Base-by-base conservation (phyloP, 2,113 vertebrate genomes). In the Mobula hypostoma region DNA sequence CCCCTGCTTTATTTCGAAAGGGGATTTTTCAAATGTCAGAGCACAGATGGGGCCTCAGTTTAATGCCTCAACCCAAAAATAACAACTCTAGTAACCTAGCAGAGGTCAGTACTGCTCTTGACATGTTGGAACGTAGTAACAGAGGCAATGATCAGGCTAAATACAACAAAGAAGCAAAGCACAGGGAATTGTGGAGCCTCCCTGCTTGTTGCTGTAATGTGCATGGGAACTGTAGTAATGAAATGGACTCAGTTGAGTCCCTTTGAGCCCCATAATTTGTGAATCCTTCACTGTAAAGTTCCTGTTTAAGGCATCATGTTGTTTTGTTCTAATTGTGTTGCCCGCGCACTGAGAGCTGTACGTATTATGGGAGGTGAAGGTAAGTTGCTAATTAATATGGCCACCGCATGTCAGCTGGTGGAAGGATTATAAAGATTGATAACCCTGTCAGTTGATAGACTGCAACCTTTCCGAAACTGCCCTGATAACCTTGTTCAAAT, bases 371-470 rank as follows among this genome's bases (percentile, higher is more conserved):
- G 5, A 56, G 21, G 68, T 24, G 32, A 92, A 21, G 90, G 63
- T 48, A 40, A 36, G 21, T 90, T 40, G 91, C 36, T 93, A 93
- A 93, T 93, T 93, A 74, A 93, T 93, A 40, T 48, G 36, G 72
- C 40, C 36, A 72, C 48, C 11, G 32, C 68, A 24, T 72, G 66
- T 92, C 85, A 90, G 70, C 21, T 24, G 27, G 70, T 27, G 40
- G 36, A 29, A 17, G 66, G 90, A 93, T 93, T 93, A 76, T 74
- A 40, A 93, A 21, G 91, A 93, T 74, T 74, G 91, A 93, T 93
- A 74, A 74, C 70, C 68, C 70, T 72, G 36, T 56, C 32, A 72
- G 17, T 11, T 93, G 70, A 93, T 74, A 70, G 91, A 36, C 68
- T 48, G 36, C 48, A 93, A 93, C 68, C 70, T 93, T 93, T 93